These are phyloP conservation scores for Malaclemys terrapin DNA, from an alignment of 2,113 vertebrate species.

Conservation along the genomic window DNA sequence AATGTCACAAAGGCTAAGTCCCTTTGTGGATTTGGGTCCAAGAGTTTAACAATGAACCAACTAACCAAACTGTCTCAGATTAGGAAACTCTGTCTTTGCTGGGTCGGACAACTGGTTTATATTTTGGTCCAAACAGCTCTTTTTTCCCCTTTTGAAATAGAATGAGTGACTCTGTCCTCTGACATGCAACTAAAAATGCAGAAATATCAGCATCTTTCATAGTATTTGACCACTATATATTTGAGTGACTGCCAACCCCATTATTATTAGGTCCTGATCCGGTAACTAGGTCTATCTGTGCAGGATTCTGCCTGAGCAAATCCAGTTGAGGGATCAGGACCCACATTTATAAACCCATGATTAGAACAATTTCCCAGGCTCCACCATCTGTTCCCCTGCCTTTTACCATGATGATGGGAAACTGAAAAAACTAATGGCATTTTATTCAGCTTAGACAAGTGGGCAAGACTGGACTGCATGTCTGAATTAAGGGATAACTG, in stretches of 20 bases:
- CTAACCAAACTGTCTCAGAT: too few relatives aligned
- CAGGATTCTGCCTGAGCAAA: background rate
- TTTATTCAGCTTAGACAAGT: background rate
- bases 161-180: too few relatives aligned
- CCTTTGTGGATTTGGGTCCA: too few relatives aligned
- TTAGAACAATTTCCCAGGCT: background rate
- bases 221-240: too few relatives aligned
- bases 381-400: background rate
- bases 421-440: background rate
- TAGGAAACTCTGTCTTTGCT: too few relatives aligned
- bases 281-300: background rate
- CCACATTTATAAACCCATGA: slow-evolving; percentile 23
- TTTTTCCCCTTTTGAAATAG: too few relatives aligned
- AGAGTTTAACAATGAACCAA: too few relatives aligned
- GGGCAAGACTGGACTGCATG: background rate
- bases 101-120: too few relatives aligned
- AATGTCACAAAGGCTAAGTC: too few relatives aligned
- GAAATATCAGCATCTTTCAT: too few relatives aligned
- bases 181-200: too few relatives aligned
- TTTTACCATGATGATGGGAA: background rate
- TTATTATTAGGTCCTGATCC: background rate
- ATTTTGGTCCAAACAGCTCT: too few relatives aligned
- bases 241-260: background rate
- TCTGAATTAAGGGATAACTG: background rate
- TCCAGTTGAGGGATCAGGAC: slow-evolving; percentile 2